Evolutionary conservation across 2,113 vertebrate species (phyloP).

Genomic region (Pseudopodoces humilis): DNA sequence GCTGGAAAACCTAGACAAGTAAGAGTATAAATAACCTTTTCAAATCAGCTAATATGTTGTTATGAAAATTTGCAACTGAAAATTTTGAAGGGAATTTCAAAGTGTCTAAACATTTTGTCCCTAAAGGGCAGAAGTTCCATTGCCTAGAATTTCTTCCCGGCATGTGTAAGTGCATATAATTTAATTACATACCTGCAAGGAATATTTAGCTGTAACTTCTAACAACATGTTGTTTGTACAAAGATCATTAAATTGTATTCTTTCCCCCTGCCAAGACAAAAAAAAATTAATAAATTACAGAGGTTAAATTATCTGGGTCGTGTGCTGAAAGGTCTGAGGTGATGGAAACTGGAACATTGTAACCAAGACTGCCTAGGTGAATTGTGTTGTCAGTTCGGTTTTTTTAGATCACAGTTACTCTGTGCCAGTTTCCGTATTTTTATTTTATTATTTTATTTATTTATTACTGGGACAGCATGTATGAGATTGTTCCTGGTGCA

Average conservation of each 20-base stretch:
- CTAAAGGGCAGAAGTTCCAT: neutral
- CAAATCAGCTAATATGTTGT: neutral
- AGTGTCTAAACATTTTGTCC: neutral
- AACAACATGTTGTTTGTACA: neutral
- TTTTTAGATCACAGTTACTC: neutral
- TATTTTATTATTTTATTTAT: too few relatives aligned
- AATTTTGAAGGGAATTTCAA: neutral
- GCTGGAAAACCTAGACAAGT: constrained; percentile 94
- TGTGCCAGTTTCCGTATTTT: fast-evolving
- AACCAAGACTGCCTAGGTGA: neutral
- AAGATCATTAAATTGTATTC: neutral
- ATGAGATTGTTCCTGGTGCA: neutral
- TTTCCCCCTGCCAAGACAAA: neutral
- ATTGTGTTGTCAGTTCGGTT: neutral
- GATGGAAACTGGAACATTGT: neutral
- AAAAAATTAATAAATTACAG: neutral
- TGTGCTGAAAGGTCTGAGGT: neutral
- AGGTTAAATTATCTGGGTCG: neutral
- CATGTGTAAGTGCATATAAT: neutral
- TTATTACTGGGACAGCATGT: neutral
- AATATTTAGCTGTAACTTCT: neutral
- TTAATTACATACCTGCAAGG: neutral
- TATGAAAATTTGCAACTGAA: neutral
- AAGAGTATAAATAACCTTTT: constrained; percentile 66
- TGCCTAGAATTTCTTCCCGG: neutral